phyloP scores from a whole-genome alignment of 1,140 invertebrate genomes.

The Steinernema khuongi region DNA sequence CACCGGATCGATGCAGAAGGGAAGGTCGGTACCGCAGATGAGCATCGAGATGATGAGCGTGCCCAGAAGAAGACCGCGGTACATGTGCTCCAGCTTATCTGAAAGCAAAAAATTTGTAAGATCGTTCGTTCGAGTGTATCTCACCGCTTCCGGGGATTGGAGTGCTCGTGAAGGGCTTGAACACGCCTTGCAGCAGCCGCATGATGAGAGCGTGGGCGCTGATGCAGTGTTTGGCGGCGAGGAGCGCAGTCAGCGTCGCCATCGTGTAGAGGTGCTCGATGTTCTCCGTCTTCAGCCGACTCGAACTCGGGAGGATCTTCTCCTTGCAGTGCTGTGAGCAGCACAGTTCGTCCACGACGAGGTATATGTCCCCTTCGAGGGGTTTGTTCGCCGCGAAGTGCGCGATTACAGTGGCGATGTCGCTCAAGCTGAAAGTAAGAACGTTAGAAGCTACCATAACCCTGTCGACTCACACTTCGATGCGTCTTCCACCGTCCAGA shows the following conservation, averaged over 20 bases:
- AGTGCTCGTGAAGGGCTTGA: slow-evolving; percentile 35
- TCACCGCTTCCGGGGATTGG: slow-evolving; percentile 18
- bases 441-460: neutral
- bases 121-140: slow-evolving; percentile 11
- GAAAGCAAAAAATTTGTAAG: neutral
- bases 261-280: slow-evolving; percentile 37
- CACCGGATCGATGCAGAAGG: slow-evolving; percentile 13
- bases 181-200: slow-evolving; percentile 41
- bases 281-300: slow-evolving; percentile 28
- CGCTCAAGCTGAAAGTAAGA: slow-evolving; percentile 36
- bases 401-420: slow-evolving; percentile 45
- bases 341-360: slow-evolving; percentile 42
- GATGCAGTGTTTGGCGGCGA: slow-evolving; percentile 52
- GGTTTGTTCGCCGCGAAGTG: slow-evolving; percentile 38
- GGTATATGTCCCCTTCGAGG: slow-evolving; percentile 35
- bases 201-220: slow-evolving; percentile 37
- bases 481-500: neutral
- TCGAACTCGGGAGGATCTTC: slow-evolving; percentile 30
- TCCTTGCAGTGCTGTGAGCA: slow-evolving; percentile 30
- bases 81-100: slow-evolving; percentile 20
- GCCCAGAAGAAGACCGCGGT: neutral
- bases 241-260: slow-evolving; percentile 39
- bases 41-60: slow-evolving; percentile 21
- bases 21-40: slow-evolving; percentile 13
- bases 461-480: neutral